These are phyloP conservation scores for Phalacrocorax pelagicus DNA, from an alignment of 2,113 vertebrate species.

Conservation along the genomic window DNA sequence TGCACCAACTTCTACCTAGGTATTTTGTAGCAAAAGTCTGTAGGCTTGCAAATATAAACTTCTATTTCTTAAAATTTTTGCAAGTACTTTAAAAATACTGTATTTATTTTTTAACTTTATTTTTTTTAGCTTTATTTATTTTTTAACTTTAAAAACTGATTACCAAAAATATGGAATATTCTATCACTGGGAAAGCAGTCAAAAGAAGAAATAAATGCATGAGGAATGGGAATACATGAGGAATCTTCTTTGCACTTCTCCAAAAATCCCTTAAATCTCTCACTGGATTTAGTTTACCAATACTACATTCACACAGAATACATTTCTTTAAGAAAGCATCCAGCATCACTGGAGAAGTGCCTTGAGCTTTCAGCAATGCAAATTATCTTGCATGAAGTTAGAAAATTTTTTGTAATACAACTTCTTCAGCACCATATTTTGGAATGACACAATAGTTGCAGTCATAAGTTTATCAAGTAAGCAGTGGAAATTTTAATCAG, in stretches of 20 bases:
- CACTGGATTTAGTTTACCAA: not conserved
- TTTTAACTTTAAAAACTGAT: too few species aligned
- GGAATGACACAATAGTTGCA: fast-evolving
- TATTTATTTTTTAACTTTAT: too few species aligned
- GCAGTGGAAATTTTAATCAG: not conserved
- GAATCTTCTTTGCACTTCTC: not conserved
- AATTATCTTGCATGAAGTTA: not conserved
- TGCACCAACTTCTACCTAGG: too few species aligned
- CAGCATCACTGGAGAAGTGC: not conserved
- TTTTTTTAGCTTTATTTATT: too few species aligned
- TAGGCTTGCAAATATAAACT: not conserved
- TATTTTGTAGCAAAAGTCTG: not conserved
- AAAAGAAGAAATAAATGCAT: not conserved
- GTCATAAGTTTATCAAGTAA: not conserved
- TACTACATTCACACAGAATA: not conserved
- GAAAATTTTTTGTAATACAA: not conserved
- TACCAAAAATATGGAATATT: not conserved
- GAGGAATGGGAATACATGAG: not conserved
- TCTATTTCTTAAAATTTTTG: not conserved
- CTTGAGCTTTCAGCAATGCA: not conserved
- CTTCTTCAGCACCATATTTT: not conserved
- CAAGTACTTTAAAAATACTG: not conserved
- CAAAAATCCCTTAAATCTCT: not conserved
- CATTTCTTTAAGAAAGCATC: not conserved
- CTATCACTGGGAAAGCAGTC: not conserved